Conservation (phyloP, 2,888 invertebrate genomes). For the Hydraecia micacea region DNA sequence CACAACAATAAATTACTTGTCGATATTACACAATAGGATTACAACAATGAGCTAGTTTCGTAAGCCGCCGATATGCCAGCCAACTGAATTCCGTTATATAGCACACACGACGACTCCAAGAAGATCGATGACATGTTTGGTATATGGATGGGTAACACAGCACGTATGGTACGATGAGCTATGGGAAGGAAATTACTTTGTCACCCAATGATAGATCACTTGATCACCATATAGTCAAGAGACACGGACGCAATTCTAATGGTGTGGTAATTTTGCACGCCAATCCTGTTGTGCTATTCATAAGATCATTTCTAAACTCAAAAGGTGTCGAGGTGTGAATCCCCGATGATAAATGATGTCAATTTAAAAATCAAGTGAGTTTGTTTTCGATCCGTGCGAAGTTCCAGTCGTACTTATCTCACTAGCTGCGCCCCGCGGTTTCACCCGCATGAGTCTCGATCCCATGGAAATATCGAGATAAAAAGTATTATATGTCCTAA, state of each 20-base stretch:
- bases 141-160: conserved; percentile 17
- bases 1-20: conserved; percentile 42
- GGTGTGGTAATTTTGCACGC: conserved; percentile 7
- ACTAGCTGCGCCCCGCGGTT: background rate
- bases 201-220: conserved; percentile 57
- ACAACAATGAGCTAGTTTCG: conserved; percentile 49
- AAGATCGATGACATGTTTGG: conserved; percentile 53
- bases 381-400: background rate
- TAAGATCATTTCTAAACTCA: background rate
- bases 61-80: conserved; percentile 53
- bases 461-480: background rate
- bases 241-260: conserved; percentile 14
- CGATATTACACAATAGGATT: conserved; percentile 48
- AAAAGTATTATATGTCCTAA: background rate
- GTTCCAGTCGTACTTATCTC: background rate
- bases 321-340: background rate
- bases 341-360: background rate
- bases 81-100: conserved; percentile 53
- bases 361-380: conserved; percentile 1
- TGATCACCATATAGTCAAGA: conserved; percentile 30
- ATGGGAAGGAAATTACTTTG: conserved; percentile 59
- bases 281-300: background rate
- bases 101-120: conserved; percentile 36
- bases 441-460: background rate
- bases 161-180: conserved; percentile 38